Base-by-base conservation (phyloP, 1,140 invertebrate species). In the Neodiprion lecontei region DNA sequence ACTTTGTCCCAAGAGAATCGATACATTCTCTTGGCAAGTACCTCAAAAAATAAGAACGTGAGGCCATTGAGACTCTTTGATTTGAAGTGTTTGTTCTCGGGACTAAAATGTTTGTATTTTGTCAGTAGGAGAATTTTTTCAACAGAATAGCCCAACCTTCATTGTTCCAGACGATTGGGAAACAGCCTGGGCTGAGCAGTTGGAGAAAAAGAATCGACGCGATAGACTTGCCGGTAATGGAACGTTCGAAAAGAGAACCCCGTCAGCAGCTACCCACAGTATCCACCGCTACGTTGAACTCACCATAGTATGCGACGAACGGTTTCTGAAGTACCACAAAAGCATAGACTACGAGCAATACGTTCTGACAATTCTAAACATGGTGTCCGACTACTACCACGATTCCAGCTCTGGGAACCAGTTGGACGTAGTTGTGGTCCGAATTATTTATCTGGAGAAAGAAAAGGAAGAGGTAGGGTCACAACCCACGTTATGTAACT, bases 361-460 rank as follows among this genome's bases (percentile, higher is more conserved):
- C 79, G 88, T 94, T 9, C 82, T 94, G 23, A 94, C 93, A 1
- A 86, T 95, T 14, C 93, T 94, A 91, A 94, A 94, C 81, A 94
- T 94, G 92, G 93, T 92, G 8, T 88, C 92, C 0, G 90, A 90
- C 73, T 90, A 90, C 78, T 94, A 92, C 82, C 92, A 92, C 76
- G 92, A 94, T 78, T 87, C 87, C 1, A 90, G 88, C 66, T 88
- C 91, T 66, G 93, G 93, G 17, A 93, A 93, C 85, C 90, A 92
- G 70, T 89, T 94, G 73, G 93, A 94, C 79, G 89, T 94, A 71
- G 89, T 92, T 1, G 83, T 94, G 23, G 92, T 94, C 0, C 85
- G 92, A 49, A 87, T 94, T 8, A 89, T 90, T 76, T 90, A 87
- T 74, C 79, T 90, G 47, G 89, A 91, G 68, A 89, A 89, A 73